phyloP scores from a whole-genome alignment of 2,888 invertebrate species.

The Allolobophora icterica region DNA sequence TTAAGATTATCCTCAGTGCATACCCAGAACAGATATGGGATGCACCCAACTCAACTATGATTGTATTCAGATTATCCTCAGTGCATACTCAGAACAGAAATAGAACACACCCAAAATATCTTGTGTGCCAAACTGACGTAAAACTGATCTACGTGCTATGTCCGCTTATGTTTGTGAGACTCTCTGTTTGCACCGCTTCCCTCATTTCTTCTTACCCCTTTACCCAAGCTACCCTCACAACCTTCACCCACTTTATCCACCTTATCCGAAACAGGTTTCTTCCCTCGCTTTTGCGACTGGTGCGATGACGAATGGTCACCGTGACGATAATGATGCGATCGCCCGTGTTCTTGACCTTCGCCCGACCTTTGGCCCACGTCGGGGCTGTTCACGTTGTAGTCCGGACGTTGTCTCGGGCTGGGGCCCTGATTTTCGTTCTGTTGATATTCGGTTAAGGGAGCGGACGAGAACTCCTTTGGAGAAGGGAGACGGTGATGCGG shows the following conservation, averaged over 20 bases:
- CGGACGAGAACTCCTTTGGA: not conserved
- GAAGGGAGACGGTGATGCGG: not conserved
- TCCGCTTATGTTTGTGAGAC: not conserved
- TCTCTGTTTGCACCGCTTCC: not conserved
- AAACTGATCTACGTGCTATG: not conserved
- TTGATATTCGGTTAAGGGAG: not conserved
- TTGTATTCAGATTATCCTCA: too few species aligned
- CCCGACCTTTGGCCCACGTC: constrained; percentile 11
- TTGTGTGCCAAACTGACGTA: not conserved
- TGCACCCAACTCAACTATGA: too few species aligned
- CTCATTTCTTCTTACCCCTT: not conserved
- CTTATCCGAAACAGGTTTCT: not conserved
- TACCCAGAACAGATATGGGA: too few species aligned
- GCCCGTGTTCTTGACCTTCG: not conserved
- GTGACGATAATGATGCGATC: not conserved
- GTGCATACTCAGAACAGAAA: too few species aligned
- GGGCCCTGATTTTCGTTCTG: not conserved
- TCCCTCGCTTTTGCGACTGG: not conserved
- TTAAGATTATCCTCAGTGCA: too few species aligned
- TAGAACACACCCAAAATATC: not conserved
- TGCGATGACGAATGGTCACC: not conserved
- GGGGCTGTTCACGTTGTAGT: not conserved
- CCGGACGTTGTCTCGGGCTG: not conserved
- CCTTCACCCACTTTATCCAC: not conserved
- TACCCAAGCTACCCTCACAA: not conserved